Percentiles rank a stretch among this genome's conserved stretches.
Conservation (phyloP, 1,140 invertebrate species). For the Drosophila auraria region DNA sequence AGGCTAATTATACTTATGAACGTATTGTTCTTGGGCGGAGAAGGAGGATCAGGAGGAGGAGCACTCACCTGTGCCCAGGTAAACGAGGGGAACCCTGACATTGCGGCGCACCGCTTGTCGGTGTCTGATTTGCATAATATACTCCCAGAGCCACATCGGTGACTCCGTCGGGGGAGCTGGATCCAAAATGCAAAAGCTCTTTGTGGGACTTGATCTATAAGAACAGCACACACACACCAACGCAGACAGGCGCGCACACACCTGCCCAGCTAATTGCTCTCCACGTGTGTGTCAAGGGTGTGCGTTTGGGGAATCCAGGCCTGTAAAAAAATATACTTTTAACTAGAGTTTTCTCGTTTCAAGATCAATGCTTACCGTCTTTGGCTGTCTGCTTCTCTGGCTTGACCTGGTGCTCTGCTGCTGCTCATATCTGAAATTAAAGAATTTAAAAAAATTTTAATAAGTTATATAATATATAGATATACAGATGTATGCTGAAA, state of each 20-base stretch:
- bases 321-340: no score
- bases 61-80: constrained; percentile 72
- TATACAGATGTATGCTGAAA: no score
- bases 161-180: constrained; percentile 30
- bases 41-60: not conserved
- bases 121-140: constrained; percentile 72
- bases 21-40: constrained; percentile 11
- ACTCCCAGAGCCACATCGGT: constrained; percentile 76
- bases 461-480: no score
- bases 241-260: constrained; percentile 11
- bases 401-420: no score
- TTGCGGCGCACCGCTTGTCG: constrained; percentile 57
- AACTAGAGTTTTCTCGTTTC: no score
- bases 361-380: no score
- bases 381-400: no score
- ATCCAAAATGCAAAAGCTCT: constrained; percentile 16
- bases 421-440: no score
- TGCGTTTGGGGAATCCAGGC: no score
- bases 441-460: no score
- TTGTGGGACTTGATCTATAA: constrained; percentile 1
- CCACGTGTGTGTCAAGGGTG: constrained; percentile 48
- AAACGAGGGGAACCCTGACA: constrained; percentile 68
- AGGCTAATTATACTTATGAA: constrained; percentile 41
- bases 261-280: constrained; percentile 21
- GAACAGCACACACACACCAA: not conserved